Base-by-base conservation (phyloP, 2,113 vertebrate species). In the Oplegnathus fasciatus region DNA sequence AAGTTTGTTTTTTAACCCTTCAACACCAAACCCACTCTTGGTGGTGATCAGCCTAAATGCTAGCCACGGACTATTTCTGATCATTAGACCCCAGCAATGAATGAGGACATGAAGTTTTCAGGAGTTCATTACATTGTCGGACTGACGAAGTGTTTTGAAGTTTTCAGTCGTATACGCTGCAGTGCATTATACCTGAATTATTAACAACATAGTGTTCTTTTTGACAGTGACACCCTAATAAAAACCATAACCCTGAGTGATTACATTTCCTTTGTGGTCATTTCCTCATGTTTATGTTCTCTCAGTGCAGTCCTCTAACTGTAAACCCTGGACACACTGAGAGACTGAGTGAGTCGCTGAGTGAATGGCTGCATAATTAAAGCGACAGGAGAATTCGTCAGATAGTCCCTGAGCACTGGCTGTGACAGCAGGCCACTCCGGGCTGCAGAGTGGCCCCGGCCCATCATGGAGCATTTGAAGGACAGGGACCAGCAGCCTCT, bases 291-390 rank as follows among this genome's bases (percentile, higher is more conserved):
- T 57, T 48, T 22, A 24, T 58, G 34, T 34, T 54, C 20, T 73
- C 15, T 64, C 75, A 18, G 34, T 26, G 61, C 37, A 57, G 62
- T 46, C 48, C 42, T 75, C 64, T 32, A 7, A 52, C 78, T 77
- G 57, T 42, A 52, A 75, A 68, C 18, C 50, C 26, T 26, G 52
- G 37, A 77, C 58, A 58, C 37, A 34, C 52, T 60, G 61, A 67
- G 34, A 62, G 58, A 58, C 46, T 20, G 26, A 82, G 13, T n/a
- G 75, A 84, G 37, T 75, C 37, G 28, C 52, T 84, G 71, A 89
- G 60, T 89, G 83, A 93, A 71, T 22, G 69, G 64, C 66, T 62
- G 86, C 83, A 93, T 94, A 89, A 91, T 93, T 87, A 85, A 87
- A 90, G 76, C 3, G 88, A 92, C 84, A 86, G 68, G 40, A 72